Conservation (phyloP, 1,140 invertebrate genomes). For the Scaptomyza montana region DNA sequence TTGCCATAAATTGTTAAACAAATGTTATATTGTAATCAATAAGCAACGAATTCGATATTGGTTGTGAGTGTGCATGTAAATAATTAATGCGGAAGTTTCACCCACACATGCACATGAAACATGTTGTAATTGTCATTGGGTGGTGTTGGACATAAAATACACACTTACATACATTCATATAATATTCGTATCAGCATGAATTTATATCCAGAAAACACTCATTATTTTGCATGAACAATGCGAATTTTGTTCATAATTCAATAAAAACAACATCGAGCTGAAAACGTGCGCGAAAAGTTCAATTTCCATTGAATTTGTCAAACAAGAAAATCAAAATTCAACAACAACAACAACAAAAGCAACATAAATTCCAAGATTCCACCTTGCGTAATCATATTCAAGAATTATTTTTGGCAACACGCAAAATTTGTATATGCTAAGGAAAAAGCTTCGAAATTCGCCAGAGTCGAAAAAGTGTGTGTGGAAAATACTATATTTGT, state of each 20-base stretch:
- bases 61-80: slow-evolving; percentile 40
- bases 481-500: slow-evolving; percentile 25
- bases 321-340: slow-evolving; percentile 4
- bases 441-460: slow-evolving; percentile 7
- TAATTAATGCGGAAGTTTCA: slow-evolving; percentile 66
- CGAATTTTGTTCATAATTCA: slow-evolving; percentile 66
- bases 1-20: slow-evolving; percentile 78
- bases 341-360: too few species aligned
- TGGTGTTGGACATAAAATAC: not conserved
- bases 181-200: slow-evolving; percentile 49
- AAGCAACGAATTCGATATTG: slow-evolving; percentile 52
- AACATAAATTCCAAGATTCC: slow-evolving; percentile 29
- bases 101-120: slow-evolving; percentile 43
- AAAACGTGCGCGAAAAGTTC: slow-evolving; percentile 53
- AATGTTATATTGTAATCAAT: slow-evolving; percentile 79
- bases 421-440: slow-evolving; percentile 3
- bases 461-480: slow-evolving; percentile 18
- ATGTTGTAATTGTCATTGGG: slow-evolving; percentile 69
- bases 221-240: slow-evolving; percentile 70
- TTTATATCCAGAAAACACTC: slow-evolving; percentile 68
- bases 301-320: slow-evolving; percentile 53
- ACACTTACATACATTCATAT: slow-evolving; percentile 13
- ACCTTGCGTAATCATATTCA: slow-evolving; percentile 68
- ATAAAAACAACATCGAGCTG: slow-evolving; percentile 27
- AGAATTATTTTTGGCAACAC: slow-evolving; percentile 52